These are phyloP conservation scores for Drosophila prolongata DNA, from an alignment of 2,888 invertebrate genomes.

Conservation along the genomic window DNA sequence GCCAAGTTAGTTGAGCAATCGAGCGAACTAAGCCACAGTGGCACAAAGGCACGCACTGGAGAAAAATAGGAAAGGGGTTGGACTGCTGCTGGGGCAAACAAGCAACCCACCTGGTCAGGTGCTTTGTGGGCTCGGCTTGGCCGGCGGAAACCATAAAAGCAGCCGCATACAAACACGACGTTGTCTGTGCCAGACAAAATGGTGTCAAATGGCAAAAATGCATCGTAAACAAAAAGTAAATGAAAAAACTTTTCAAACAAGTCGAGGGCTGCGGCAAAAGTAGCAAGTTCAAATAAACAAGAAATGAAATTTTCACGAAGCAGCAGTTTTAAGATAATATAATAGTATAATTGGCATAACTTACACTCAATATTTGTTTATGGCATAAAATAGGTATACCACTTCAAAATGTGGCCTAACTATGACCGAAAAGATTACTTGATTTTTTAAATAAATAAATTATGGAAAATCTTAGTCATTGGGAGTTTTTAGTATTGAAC, in stretches of 20 bases:
- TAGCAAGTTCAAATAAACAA: conserved; percentile 4
- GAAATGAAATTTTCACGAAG: neutral
- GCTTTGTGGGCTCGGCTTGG: conserved; percentile 50
- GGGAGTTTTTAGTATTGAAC: too few relatives aligned
- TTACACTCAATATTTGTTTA: neutral
- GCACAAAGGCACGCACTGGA: conserved; percentile 61
- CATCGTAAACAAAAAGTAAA: conserved; percentile 64
- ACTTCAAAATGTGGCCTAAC: too few relatives aligned
- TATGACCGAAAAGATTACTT: too few relatives aligned
- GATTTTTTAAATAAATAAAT: too few relatives aligned
- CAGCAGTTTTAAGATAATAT: neutral
- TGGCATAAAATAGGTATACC: too few relatives aligned
- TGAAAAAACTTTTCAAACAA: conserved; percentile 41
- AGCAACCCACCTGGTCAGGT: conserved; percentile 39
- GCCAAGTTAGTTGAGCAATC: conserved; percentile 73
- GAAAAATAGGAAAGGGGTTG: conserved; percentile 3
- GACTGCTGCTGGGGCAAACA: conserved; percentile 6
- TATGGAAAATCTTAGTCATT: too few relatives aligned
- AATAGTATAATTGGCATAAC: neutral
- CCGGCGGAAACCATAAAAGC: conserved; percentile 71
- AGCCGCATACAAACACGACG: conserved; percentile 23
- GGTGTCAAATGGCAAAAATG: conserved; percentile 76
- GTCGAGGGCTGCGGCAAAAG: conserved; percentile 43
- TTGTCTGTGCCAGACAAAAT: conserved; percentile 63
- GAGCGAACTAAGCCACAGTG: conserved; percentile 64